Conservation (phyloP, 2,113 vertebrate species). For the Puntigrus tetrazona region DNA sequence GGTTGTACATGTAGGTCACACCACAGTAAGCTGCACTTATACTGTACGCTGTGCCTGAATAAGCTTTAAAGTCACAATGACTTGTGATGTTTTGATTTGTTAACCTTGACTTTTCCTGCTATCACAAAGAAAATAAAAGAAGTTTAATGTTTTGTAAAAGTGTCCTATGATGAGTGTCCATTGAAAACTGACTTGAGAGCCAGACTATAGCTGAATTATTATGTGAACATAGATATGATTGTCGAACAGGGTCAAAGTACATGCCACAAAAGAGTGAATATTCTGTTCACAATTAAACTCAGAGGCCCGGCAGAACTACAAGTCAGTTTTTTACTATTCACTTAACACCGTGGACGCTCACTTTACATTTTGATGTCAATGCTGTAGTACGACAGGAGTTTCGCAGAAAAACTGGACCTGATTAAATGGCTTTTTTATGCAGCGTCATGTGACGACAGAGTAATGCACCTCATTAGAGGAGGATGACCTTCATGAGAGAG, state of each 20-base stretch:
- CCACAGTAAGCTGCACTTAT: neutral
- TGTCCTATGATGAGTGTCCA: neutral
- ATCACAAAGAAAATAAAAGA: neutral
- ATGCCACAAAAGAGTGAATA: neutral
- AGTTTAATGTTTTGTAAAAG: neutral
- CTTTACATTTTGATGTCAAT: neutral
- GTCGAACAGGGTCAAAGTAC: neutral
- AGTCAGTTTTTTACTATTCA: neutral
- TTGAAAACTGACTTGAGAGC: neutral
- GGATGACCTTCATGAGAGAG: neutral
- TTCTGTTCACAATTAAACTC: neutral
- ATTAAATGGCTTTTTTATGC: neutral
- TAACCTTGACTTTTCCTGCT: neutral
- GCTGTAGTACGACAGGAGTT: neutral
- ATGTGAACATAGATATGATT: neutral
- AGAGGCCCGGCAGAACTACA: neutral
- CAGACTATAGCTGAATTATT: neutral
- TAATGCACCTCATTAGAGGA: neutral
- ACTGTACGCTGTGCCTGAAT: neutral
- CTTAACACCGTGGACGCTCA: neutral
- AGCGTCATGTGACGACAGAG: neutral
- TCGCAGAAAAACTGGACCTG: neutral
- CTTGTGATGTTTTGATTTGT: neutral
- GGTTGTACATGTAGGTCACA: neutral
- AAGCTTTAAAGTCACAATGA: neutral